Evolutionary conservation across 1,140 invertebrate genomes (phyloP).

Genomic region (Drosophila lini): DNA sequence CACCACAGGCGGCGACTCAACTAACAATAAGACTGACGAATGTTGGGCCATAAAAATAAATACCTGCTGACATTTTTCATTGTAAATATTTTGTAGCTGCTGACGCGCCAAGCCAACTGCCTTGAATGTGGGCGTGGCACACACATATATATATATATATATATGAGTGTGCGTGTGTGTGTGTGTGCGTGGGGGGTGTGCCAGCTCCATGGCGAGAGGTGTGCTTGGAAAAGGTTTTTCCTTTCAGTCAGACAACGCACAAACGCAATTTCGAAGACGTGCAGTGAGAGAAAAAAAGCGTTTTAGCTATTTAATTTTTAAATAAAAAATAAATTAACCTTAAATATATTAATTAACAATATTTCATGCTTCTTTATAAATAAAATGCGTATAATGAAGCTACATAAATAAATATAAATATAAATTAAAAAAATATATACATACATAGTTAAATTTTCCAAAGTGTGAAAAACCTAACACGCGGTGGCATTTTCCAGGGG

Average conservation of each 20-base stretch:
- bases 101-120: slow-evolving; percentile 71
- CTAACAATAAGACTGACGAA: slow-evolving; percentile 82
- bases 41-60: slow-evolving; percentile 81
- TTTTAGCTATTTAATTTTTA: too few relatives aligned
- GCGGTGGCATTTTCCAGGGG: slow-evolving; percentile 11
- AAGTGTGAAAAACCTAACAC: slow-evolving; percentile 16
- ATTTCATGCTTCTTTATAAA: too few relatives aligned
- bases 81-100: slow-evolving; percentile 83
- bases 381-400: too few relatives aligned
- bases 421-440: too few relatives aligned
- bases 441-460: not conserved
- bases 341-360: not conserved
- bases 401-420: too few relatives aligned
- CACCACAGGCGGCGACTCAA: slow-evolving; percentile 42
- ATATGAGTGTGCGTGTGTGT: not conserved
- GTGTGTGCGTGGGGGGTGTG: slow-evolving; percentile 50
- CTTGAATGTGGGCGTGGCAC: slow-evolving; percentile 54
- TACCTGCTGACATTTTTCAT: slow-evolving; percentile 83
- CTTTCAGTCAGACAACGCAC: slow-evolving; percentile 40
- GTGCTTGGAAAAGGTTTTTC: slow-evolving; percentile 60
- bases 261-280: slow-evolving; percentile 26
- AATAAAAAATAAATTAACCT: too few relatives aligned
- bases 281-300: not conserved
- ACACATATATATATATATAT: not conserved
- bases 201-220: slow-evolving; percentile 26